Conservation (phyloP, 1,140 invertebrate species). For the Zaprionus tsacasi region DNA sequence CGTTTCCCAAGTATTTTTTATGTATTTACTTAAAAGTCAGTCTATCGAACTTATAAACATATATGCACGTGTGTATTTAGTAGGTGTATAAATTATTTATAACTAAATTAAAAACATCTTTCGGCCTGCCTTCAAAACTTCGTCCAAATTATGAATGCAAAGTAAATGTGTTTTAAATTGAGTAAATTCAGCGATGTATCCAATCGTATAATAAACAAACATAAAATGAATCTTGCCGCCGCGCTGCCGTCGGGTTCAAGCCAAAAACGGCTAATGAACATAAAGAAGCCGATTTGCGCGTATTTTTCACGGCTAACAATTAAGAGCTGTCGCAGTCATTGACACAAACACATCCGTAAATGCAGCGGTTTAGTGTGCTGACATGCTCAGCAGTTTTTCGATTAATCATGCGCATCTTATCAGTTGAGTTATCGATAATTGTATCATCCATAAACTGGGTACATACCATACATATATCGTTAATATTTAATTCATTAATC, state of each 20-base stretch:
- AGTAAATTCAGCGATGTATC: conserved; percentile 58
- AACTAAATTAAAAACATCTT: conserved; percentile 49
- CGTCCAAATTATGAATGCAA: conserved; percentile 73
- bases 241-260: conserved; percentile 10
- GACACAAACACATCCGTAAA: conserved; percentile 57
- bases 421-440: conserved; percentile 37
- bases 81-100: conserved; percentile 75
- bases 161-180: conserved; percentile 59
- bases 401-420: conserved; percentile 35
- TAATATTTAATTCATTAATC: conserved; percentile 33
- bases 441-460: conserved; percentile 8
- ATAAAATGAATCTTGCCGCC: conserved; percentile 48
- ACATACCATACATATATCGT: not conserved
- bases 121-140: conserved; percentile 3
- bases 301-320: conserved; percentile 72
- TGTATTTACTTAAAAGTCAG: conserved; percentile 62
- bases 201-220: conserved; percentile 57
- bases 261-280: conserved; percentile 28
- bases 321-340: conserved; percentile 44
- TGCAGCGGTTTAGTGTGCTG: conserved; percentile 49
- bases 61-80: conserved; percentile 25
- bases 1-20: conserved; percentile 40
- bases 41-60: conserved; percentile 28
- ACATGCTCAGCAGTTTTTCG: conserved; percentile 32
- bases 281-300: conserved; percentile 38